A percentile compares a stretch with the other conserved stretches of the same genome.
Conservation (phyloP, 2,113 vertebrate genomes). For the Heterotis niloticus region DNA sequence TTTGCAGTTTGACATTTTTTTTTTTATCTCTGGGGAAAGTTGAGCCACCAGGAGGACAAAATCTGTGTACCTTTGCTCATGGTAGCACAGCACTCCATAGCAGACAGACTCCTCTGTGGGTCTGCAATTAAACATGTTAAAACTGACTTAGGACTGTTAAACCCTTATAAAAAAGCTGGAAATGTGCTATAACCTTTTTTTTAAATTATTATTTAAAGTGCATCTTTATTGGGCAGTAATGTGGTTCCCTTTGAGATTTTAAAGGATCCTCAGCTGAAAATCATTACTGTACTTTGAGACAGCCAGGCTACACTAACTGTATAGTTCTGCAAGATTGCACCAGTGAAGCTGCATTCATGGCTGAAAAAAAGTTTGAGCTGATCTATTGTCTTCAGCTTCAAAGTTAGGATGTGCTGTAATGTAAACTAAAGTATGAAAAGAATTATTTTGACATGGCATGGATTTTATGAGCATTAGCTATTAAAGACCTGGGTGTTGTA, state of each 20-base stretch:
- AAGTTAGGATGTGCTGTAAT: too few relatives aligned
- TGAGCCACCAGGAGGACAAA: background rate
- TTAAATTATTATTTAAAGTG: background rate
- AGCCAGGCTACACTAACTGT: background rate
- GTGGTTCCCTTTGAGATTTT: background rate
- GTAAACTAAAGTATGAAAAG: too few relatives aligned
- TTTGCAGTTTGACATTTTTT: background rate
- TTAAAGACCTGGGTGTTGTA: too few relatives aligned
- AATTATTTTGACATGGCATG: too few relatives aligned
- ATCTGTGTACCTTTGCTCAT: background rate
- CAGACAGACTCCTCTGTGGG: background rate
- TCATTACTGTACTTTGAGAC: background rate
- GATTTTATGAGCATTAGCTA: too few relatives aligned
- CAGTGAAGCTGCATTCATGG: too few relatives aligned
- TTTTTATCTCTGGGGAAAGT: slow-evolving; percentile 8
- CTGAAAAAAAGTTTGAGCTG: too few relatives aligned
- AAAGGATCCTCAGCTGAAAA: background rate
- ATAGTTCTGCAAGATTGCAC: too few relatives aligned
- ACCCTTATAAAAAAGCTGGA: background rate
- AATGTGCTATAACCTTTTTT: background rate
- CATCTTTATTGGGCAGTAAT: background rate
- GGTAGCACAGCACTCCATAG: background rate
- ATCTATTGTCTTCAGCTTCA: too few relatives aligned
- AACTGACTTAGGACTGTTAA: background rate
- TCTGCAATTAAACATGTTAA: background rate